Conservation (phyloP, 2,888 invertebrate species). For the Conchocele bisecta region DNA sequence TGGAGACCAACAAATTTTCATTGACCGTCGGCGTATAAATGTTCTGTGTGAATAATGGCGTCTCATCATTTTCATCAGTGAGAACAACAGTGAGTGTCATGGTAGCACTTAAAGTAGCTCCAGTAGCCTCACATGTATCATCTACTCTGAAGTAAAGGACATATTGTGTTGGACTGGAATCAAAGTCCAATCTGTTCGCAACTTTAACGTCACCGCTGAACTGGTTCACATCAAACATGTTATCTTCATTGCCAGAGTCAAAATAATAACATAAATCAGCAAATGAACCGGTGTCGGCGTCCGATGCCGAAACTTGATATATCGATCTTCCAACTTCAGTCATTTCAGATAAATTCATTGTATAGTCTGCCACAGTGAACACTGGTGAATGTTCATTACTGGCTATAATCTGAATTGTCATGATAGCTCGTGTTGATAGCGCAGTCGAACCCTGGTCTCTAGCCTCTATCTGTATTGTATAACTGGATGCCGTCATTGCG, state of each 20-base stretch:
- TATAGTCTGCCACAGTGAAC: conserved; percentile 55
- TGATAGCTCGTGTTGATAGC: conserved; percentile 59
- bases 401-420: conserved; percentile 64
- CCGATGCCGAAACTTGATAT: conserved; percentile 61
- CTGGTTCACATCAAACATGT: conserved; percentile 58
- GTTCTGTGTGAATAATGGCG: conserved; percentile 57
- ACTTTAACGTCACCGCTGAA: conserved; percentile 67
- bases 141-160: conserved; percentile 57
- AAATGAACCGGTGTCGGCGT: conserved; percentile 65
- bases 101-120: conserved; percentile 35
- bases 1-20: conserved; percentile 56
- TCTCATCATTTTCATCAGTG: conserved; percentile 69
- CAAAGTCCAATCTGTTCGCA: conserved; percentile 70
- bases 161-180: conserved; percentile 56
- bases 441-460: conserved; percentile 66
- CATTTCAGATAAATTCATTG: conserved; percentile 64
- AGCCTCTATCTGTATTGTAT: conserved; percentile 65
- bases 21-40: conserved; percentile 55
- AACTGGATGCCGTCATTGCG: conserved; percentile 64
- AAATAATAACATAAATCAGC: conserved; percentile 50
- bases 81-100: conserved; percentile 58
- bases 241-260: conserved; percentile 29
- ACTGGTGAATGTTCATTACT: conserved; percentile 71
- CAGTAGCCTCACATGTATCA: conserved; percentile 50
- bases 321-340: conserved; percentile 61